Evolutionary conservation across 2,797 vertebrate genomes (phyloP).

Genomic region (Pantherophis vulpinus): DNA sequence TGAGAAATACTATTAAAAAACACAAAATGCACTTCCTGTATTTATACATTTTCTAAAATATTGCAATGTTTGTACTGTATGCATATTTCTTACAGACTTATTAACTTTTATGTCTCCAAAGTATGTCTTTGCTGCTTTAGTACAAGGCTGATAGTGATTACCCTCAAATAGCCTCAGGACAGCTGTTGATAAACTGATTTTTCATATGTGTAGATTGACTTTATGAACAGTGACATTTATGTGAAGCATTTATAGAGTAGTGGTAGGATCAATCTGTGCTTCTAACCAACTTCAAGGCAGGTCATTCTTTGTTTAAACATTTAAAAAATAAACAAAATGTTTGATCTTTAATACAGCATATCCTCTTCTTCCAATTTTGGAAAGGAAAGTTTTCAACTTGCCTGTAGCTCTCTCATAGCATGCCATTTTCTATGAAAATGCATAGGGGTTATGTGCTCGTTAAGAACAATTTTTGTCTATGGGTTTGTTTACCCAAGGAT

Average conservation of each 20-base stretch:
- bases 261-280: not conserved
- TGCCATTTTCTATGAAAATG: not conserved
- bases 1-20: not conserved
- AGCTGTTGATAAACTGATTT: not conserved
- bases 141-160: not conserved
- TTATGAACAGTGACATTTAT: not conserved
- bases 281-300: not conserved
- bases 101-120: not conserved
- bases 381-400: not conserved
- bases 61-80: not conserved
- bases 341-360: not conserved
- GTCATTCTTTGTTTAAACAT: not conserved
- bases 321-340: not conserved
- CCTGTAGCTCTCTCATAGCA: not conserved
- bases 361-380: not conserved
- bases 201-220: not conserved
- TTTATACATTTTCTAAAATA: not conserved
- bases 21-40: not conserved
- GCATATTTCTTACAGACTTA: not conserved
- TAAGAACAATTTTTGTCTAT: not conserved
- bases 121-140: not conserved
- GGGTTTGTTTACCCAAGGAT: not conserved
- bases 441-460: not conserved
- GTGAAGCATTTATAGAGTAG: not conserved
- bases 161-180: not conserved